A percentile compares a stretch with the other conserved stretches of the same genome.
Conservation (phyloP, 1,140 invertebrate genomes). For the Apis laboriosa region DNA sequence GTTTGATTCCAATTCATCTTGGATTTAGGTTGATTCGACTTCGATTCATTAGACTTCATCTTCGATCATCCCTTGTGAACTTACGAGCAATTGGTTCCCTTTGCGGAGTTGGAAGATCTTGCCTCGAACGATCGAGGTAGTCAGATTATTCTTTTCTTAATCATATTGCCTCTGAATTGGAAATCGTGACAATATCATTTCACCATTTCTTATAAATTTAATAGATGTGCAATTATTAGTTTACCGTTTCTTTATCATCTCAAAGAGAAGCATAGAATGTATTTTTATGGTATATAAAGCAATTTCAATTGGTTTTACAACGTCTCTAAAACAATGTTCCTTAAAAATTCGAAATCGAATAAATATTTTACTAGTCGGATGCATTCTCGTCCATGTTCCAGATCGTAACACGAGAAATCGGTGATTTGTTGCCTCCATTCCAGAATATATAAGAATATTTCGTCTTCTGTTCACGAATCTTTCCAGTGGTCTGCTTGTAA, state of each 20-base stretch:
- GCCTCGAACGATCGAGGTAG: neutral
- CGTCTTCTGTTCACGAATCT: neutral
- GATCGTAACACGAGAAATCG: constrained; percentile 6
- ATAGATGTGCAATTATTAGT: no score
- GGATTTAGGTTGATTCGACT: no score
- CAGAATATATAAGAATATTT: constrained; percentile 5
- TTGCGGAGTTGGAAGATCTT: neutral
- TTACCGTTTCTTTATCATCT: no score
- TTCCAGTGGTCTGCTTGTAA: neutral
- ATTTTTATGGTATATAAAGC: constrained; percentile 53
- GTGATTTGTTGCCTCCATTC: neutral
- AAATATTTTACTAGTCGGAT: constrained; percentile 59
- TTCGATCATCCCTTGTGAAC: no score
- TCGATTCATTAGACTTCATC: no score
- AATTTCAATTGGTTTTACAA: constrained; percentile 59
- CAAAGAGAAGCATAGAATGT: constrained; percentile 46
- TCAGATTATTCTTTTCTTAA: neutral
- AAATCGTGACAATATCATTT: no score
- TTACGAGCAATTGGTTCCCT: no score
- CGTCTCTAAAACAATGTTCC: constrained; percentile 17
- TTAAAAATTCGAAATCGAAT: constrained; percentile 43
- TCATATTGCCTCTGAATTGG: no score
- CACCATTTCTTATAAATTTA: no score
- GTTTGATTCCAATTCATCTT: no score
- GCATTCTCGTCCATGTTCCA: neutral